Evolutionary conservation across 2,113 vertebrate species (phyloP), one percentile per base, ranked within the genome.

Genomic region (Nansenia antarctica): DNA sequence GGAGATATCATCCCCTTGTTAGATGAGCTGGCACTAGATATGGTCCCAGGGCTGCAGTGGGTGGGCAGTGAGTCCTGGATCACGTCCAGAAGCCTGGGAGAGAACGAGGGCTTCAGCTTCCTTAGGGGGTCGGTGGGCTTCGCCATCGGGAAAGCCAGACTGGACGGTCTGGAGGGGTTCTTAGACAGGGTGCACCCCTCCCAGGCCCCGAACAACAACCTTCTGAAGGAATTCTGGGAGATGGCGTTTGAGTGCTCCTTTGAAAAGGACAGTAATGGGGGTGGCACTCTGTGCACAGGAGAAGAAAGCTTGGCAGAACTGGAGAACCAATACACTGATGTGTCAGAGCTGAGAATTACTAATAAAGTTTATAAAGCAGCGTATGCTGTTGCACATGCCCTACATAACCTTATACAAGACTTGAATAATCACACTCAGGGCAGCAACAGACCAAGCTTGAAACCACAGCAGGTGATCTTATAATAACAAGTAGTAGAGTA

Each of bases 221-320:
- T 81, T 5, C 42, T 77, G 20, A 79, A 22, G 9, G 71, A 86
- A 55, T 85, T 86, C n/a, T 85, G 85, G 85, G 80, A 87, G 60
- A 65, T 69, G 1, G 15, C 18, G 7, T 85, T 86, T 65, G 31
- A 65, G 7, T 86, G 82, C 70, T 65, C 65, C 29, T 75, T 79
- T 24, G 54, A 60, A 18, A 47, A n/a, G 3, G 14, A 31, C 53
- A 64, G 20, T 9, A 15, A 24, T 12, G 37, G 22, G 34, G 45
- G 9, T 12, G 15, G 20, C 22, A 29, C 26, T 7, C 61, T 4
- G 3, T 85, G 81, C 18, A 79, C 71, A 52, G 81, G 83, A 18
- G 39, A 49, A 35, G 83, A 85, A 45, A 72, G 4, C 2, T 57
- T 83, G 37, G 39, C 32, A 61, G 57, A 73, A n/a, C 24, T 79